Percentiles rank a stretch among this genome's conserved stretches.
These are phyloP conservation scores for Cerceris rybyensis DNA, from an alignment of 2,888 invertebrate species.

Conservation along the genomic window DNA sequence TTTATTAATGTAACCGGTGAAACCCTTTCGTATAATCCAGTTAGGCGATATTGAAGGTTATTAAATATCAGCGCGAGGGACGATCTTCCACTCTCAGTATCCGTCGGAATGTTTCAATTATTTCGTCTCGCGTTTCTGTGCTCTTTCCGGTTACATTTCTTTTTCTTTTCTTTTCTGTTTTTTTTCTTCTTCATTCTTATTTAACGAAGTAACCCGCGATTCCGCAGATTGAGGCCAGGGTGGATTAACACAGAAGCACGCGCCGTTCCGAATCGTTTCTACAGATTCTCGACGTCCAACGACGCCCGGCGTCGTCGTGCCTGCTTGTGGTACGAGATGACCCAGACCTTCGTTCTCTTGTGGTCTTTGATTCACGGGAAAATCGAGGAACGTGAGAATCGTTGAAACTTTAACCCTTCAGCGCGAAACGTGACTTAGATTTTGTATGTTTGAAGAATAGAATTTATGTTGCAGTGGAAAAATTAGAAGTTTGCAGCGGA, in stretches of 20 bases:
- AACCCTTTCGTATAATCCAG: conserved; percentile 78
- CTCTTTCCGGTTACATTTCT: background rate
- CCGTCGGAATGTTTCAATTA: conserved; percentile 61
- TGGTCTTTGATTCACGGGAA: no score
- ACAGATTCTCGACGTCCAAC: conserved; percentile 54
- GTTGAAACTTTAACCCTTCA: no score
- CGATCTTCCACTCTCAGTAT: conserved; percentile 15
- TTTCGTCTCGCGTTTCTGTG: conserved; percentile 36
- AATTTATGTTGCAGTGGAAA: no score
- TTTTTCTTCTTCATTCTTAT: background rate
- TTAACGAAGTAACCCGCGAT: background rate
- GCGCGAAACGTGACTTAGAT: no score
- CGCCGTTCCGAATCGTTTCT: conserved; percentile 62
- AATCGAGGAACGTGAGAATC: no score
- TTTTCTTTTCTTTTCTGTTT: no score
- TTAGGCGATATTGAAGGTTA: conserved; percentile 78
- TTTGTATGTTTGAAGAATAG: no score
- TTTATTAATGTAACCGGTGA: conserved; percentile 78
- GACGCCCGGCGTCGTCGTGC: conserved; percentile 41
- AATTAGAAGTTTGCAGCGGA: no score
- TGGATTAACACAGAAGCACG: conserved; percentile 58
- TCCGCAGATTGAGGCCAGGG: conserved; percentile 58
- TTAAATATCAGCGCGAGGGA: conserved; percentile 73
- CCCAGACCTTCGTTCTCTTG: conserved; percentile 6
- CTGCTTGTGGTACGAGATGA: conserved; percentile 7